phyloP scores from a whole-genome alignment of 1,140 invertebrate genomes.

The Drosophila teissieri region DNA sequence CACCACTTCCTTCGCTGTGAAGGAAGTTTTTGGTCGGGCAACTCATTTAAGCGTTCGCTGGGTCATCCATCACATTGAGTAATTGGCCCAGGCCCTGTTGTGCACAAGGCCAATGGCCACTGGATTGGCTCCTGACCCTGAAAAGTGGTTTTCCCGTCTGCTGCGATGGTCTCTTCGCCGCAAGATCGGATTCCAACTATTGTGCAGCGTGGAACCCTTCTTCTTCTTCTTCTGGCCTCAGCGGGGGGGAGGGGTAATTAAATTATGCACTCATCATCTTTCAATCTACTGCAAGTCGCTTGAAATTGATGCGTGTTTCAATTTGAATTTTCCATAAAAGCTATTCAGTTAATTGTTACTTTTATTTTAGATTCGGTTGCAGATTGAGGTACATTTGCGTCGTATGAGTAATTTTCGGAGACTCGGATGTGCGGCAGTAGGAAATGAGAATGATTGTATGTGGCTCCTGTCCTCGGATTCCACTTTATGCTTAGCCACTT shows the following conservation, averaged over 20 bases:
- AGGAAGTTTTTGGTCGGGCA: slow-evolving; percentile 2
- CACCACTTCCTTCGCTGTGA: background rate
- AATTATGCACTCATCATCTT: no score
- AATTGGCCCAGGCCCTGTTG: slow-evolving; percentile 45
- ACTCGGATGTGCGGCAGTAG: background rate
- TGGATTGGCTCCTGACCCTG: slow-evolving; percentile 26
- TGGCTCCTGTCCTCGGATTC: background rate
- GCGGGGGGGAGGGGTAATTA: no score
- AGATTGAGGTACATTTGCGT: no score
- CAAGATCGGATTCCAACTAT: background rate
- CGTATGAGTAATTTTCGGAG: background rate
- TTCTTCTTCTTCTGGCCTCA: no score
- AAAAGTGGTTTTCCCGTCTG: slow-evolving; percentile 2
- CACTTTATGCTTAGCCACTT: background rate
- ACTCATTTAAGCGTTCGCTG: slow-evolving; percentile 29
- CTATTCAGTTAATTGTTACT: no score
- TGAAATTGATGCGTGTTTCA: no score
- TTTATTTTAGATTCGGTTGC: no score
- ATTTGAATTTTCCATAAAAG: no score
- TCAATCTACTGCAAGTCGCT: no score
- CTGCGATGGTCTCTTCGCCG: background rate
- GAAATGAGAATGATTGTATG: background rate
- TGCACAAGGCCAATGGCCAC: slow-evolving; percentile 40
- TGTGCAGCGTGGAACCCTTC: no score
- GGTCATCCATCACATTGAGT: slow-evolving; percentile 48